Conservation (phyloP, 2,113 vertebrate genomes). For the Chloebia gouldiae region DNA sequence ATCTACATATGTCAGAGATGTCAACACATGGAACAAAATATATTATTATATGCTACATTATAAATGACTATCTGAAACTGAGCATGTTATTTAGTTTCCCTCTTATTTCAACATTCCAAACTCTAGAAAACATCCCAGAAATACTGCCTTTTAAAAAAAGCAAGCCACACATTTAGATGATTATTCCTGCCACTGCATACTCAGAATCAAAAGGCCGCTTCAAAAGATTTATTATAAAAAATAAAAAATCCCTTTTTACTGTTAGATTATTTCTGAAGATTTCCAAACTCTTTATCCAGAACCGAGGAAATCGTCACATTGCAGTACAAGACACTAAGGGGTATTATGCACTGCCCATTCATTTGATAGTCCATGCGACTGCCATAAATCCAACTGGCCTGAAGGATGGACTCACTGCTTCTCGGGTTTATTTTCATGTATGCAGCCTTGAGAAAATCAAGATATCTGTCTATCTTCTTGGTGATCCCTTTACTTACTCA, state of each 20-base stretch:
- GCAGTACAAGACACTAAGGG: not conserved
- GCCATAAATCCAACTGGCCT: not conserved
- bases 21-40: not conserved
- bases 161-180: not conserved
- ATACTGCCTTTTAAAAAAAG: not conserved
- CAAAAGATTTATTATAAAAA: not conserved
- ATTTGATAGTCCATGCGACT: not conserved
- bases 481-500: not conserved
- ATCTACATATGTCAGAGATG: not conserved
- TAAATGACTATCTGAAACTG: not conserved
- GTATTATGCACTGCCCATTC: not conserved
- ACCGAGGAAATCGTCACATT: not conserved
- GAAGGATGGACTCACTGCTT: not conserved
- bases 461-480: not conserved
- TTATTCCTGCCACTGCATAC: not conserved
- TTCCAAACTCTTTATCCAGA: not conserved
- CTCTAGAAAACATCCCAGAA: not conserved
- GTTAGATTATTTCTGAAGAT: not conserved
- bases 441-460: not conserved
- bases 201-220: not conserved
- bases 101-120: not conserved
- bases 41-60: not conserved
- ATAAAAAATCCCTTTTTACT: rapidly evolving
- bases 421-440: not conserved
- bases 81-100: not conserved